Conservation (phyloP, 1,140 invertebrate genomes). For the Camponotus vicinus region DNA sequence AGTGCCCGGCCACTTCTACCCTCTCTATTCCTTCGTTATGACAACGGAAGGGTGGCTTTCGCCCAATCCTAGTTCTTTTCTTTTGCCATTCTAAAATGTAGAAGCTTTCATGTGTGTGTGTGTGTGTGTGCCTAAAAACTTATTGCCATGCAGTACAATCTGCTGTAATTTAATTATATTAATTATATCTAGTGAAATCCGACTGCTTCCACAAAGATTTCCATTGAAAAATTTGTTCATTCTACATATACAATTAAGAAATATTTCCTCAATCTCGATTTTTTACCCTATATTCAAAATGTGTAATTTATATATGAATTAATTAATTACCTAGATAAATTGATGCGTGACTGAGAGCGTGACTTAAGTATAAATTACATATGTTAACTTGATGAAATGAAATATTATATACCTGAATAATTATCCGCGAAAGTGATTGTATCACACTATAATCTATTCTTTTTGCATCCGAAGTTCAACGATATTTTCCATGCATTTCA, state of each 20-base stretch:
- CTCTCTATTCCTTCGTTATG: constrained; percentile 53
- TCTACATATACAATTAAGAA: neutral
- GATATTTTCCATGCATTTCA: neutral
- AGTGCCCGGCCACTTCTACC: constrained; percentile 62
- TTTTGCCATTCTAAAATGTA: neutral
- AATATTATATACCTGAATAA: neutral
- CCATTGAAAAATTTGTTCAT: neutral
- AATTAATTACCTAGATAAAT: neutral
- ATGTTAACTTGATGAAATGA: constrained; percentile 3
- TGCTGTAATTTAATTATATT: neutral
- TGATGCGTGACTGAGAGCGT: neutral
- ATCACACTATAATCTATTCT: neutral
- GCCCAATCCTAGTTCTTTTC: constrained; percentile 1
- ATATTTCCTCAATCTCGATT: neutral
- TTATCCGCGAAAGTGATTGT: neutral
- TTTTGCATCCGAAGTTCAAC: neutral
- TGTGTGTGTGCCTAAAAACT: too few relatives aligned
- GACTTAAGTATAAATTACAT: neutral
- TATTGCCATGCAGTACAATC: too few relatives aligned
- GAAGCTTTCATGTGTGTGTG: too few relatives aligned
- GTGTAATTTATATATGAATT: neutral
- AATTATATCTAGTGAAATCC: neutral
- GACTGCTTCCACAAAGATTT: neutral
- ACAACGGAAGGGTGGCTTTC: constrained; percentile 60
- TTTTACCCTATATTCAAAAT: neutral